Percentiles rank a stretch among this genome's conserved stretches.
Conservation (phyloP, 1,140 invertebrate species). For the Trichomalopsis sarcophagae region DNA sequence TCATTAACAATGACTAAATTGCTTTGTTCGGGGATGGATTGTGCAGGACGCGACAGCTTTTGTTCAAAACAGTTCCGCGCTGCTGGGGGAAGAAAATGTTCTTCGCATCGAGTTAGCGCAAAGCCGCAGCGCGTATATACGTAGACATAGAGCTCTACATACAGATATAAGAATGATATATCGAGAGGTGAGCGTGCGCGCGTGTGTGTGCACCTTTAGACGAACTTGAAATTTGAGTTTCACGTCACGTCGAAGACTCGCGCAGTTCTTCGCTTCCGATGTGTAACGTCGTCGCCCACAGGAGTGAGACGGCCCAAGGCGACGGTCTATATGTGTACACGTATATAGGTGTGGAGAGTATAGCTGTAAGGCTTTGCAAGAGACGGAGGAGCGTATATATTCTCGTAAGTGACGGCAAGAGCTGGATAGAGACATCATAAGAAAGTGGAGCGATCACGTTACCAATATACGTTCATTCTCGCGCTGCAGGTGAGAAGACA, state of each 20-base stretch:
- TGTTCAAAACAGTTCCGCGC: neutral
- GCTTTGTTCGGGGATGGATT: neutral
- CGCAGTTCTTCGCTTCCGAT: neutral
- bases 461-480: too few species aligned
- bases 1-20: conserved; percentile 9
- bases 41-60: neutral
- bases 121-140: neutral
- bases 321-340: neutral
- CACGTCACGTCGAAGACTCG: conserved; percentile 37
- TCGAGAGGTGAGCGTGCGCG: neutral
- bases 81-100: neutral
- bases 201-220: conserved; percentile 1
- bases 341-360: neutral
- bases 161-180: neutral
- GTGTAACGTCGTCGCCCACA: neutral
- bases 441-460: neutral
- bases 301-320: neutral
- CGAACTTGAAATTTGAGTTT: conserved; percentile 37
- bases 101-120: neutral
- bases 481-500: too few species aligned
- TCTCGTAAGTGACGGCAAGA: neutral
- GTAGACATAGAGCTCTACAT: neutral
- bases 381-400: neutral
- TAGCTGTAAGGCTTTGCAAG: neutral
- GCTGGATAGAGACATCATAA: neutral